Percentiles rank a stretch among this genome's conserved stretches.
phyloP scores from a whole-genome alignment of 2,888 invertebrate species.

The Eledone cirrhosa region DNA sequence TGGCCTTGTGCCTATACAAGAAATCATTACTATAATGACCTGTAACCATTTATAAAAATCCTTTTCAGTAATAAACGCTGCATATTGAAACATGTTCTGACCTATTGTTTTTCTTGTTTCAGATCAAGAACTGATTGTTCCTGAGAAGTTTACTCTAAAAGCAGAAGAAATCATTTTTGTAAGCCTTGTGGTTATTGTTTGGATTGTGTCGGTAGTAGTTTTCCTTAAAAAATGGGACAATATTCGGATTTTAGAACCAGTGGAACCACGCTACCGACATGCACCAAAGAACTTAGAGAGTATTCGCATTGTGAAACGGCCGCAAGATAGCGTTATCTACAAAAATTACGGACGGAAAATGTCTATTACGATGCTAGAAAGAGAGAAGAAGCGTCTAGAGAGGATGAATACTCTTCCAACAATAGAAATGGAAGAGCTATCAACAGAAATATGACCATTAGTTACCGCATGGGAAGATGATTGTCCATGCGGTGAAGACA shows the following conservation, averaged over 20 bases:
- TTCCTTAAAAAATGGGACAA: constrained; percentile 64
- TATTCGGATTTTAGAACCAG: constrained; percentile 62
- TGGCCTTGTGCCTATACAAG: too few species aligned
- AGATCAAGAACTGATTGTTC: constrained; percentile 30
- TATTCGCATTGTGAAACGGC: constrained; percentile 60
- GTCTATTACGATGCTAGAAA: constrained; percentile 57
- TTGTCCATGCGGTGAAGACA: constrained; percentile 15
- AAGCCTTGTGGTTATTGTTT: constrained; percentile 52
- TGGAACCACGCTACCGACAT: constrained; percentile 60
- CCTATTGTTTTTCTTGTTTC: too few species aligned
- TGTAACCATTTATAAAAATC: too few species aligned
- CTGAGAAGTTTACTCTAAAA: constrained; percentile 41
- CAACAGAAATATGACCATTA: constrained; percentile 45
- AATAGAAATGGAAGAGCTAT: constrained; percentile 50
- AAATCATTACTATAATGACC: too few species aligned
- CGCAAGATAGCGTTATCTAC: constrained; percentile 65
- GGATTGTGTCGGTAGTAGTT: constrained; percentile 59
- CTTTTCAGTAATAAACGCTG: too few species aligned
- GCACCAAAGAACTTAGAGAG: constrained; percentile 62
- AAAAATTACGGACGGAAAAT: constrained; percentile 61
- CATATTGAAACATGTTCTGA: too few species aligned
- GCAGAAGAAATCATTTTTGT: constrained; percentile 55
- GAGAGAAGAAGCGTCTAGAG: constrained; percentile 54
- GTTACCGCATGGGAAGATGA: constrained; percentile 24
- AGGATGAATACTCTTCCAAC: constrained; percentile 58